phyloP scores from a whole-genome alignment of 2,113 vertebrate genomes.

The Tapirus terrestris region DNA sequence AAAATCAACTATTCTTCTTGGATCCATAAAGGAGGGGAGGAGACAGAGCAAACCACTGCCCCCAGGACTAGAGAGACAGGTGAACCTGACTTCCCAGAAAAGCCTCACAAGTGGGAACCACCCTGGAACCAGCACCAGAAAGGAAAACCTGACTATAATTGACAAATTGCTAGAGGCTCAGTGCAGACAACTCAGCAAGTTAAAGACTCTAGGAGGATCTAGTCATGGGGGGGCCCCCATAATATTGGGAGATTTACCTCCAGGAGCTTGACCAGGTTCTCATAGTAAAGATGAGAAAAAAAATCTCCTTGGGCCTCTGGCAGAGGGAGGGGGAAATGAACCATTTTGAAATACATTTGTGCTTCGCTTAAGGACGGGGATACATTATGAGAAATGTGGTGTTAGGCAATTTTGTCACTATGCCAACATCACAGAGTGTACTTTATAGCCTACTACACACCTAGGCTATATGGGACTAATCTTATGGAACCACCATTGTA shows the following conservation, averaged over 20 bases:
- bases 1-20: not conserved
- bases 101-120: not conserved
- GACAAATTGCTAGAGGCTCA: not conserved
- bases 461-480: too few relatives aligned
- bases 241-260: not conserved
- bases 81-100: not conserved
- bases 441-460: too few relatives aligned
- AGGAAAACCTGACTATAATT: not conserved
- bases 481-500: too few relatives aligned
- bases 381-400: too few relatives aligned
- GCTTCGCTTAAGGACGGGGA: too few relatives aligned
- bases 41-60: not conserved
- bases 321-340: not conserved
- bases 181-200: not conserved
- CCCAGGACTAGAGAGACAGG: not conserved
- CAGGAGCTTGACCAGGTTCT: not conserved
- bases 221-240: not conserved
- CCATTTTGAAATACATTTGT: not conserved
- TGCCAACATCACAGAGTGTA: too few relatives aligned
- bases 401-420: too few relatives aligned
- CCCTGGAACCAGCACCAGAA: not conserved
- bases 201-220: not conserved
- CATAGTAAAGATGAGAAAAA: not conserved
- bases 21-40: not conserved
- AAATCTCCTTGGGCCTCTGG: not conserved